phyloP scores from a whole-genome alignment of 2,888 invertebrate genomes.

The Orthosia gracilis region DNA sequence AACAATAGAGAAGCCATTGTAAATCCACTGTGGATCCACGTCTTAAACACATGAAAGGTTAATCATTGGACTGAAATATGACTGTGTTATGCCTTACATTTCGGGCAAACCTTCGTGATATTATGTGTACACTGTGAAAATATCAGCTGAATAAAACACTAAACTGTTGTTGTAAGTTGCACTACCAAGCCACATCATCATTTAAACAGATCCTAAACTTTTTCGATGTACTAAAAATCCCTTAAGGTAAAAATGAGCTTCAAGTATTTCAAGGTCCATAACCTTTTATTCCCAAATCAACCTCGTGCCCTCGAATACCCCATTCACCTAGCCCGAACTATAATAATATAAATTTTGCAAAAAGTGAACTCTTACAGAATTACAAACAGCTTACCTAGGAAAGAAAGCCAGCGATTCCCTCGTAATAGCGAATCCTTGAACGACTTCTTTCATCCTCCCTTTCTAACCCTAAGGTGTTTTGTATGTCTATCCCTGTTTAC shows the following conservation, averaged over 20 bases:
- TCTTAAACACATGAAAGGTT: too few species aligned
- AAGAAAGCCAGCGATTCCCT: constrained; percentile 66
- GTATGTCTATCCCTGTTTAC: constrained; percentile 55
- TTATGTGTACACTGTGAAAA: background rate
- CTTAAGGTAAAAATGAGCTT: background rate
- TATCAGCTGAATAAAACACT: background rate
- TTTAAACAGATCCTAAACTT: background rate
- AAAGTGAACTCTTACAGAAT: constrained; percentile 66
- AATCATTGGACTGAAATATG: too few species aligned
- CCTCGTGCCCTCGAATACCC: constrained; percentile 24
- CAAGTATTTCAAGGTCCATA: constrained; percentile 22
- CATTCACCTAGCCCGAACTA: constrained; percentile 29
- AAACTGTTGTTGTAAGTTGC: too few species aligned
- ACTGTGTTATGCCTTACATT: too few species aligned
- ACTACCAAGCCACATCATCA: background rate
- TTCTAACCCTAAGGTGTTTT: constrained; percentile 27
- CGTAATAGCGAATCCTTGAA: constrained; percentile 66
- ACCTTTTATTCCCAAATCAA: constrained; percentile 22
- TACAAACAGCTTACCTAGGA: constrained; percentile 73
- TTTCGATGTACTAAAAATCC: background rate
- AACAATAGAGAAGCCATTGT: too few species aligned
- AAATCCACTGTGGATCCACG: too few species aligned
- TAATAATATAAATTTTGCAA: constrained; percentile 63
- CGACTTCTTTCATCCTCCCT: constrained; percentile 49
- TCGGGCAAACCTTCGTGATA: too few species aligned